These are phyloP conservation scores for Ceratina calcarata DNA, from an alignment of 1,140 invertebrate species.

Conservation along the genomic window DNA sequence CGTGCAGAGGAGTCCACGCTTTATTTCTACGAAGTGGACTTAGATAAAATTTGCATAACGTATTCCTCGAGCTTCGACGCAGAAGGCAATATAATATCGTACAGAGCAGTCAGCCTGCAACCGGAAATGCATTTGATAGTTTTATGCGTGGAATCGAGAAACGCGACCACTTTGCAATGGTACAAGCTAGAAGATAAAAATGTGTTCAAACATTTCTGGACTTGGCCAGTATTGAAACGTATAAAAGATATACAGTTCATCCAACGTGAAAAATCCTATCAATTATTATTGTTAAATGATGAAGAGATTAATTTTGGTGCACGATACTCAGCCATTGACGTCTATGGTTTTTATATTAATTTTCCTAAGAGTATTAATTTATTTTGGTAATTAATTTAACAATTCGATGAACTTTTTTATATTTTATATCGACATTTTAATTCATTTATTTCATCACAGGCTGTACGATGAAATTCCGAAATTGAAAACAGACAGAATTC, in stretches of 20 bases:
- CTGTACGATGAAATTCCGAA: slow-evolving; percentile 43
- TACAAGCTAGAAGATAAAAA: slow-evolving; percentile 45
- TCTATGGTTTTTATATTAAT: slow-evolving; percentile 60
- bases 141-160: slow-evolving; percentile 54
- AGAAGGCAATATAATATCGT: slow-evolving; percentile 45
- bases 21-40: slow-evolving; percentile 49
- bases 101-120: slow-evolving; percentile 46
- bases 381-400: neutral
- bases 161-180: slow-evolving; percentile 57
- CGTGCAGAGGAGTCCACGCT: slow-evolving; percentile 21
- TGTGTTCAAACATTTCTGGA: slow-evolving; percentile 36
- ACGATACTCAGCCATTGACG: slow-evolving; percentile 47
- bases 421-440: no score
- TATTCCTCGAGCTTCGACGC: neutral
- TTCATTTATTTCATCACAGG: slow-evolving; percentile 39
- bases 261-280: slow-evolving; percentile 32
- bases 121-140: slow-evolving; percentile 36
- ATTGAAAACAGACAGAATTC: slow-evolving; percentile 48
- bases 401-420: neutral
- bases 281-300: slow-evolving; percentile 60
- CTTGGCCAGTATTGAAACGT: slow-evolving; percentile 40
- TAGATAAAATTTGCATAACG: neutral
- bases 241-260: slow-evolving; percentile 56
- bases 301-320: neutral
- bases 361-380: neutral